Percentiles rank a stretch among this genome's conserved stretches.
Evolutionary conservation across 2,888 invertebrate genomes (phyloP).

Genomic region (Rutpela maculata): DNA sequence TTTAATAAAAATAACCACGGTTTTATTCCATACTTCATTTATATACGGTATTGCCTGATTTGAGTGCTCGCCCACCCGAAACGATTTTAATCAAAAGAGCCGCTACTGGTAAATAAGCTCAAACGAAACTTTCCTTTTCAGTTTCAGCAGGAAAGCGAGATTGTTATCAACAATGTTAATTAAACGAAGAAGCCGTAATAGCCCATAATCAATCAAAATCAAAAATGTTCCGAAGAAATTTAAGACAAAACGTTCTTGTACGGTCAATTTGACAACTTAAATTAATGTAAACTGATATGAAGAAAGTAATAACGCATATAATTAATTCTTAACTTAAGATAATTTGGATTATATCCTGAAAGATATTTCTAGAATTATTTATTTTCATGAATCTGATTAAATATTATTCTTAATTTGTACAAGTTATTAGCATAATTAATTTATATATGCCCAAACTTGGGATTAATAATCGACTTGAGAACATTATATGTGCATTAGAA

Average conservation of each 20-base stretch:
- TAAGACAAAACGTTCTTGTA: neutral
- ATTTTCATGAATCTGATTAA: slow-evolving; percentile 16
- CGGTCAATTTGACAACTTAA: neutral
- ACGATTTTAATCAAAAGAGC: neutral
- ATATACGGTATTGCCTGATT: neutral
- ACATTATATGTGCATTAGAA: neutral
- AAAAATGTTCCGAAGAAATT: neutral
- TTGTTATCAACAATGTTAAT: slow-evolving; percentile 18
- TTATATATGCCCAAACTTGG: slow-evolving; percentile 21
- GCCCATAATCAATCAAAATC: slow-evolving; percentile 24
- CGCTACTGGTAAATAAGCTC: slow-evolving; percentile 5
- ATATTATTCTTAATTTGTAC: slow-evolving; percentile 12
- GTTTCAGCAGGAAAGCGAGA: slow-evolving; percentile 14
- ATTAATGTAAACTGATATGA: neutral
- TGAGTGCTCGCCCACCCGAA: slow-evolving; percentile 16
- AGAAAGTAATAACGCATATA: neutral
- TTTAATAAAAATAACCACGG: neutral
- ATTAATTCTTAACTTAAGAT: slow-evolving; percentile 12
- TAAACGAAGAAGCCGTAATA: slow-evolving; percentile 16
- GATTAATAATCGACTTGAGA: neutral
- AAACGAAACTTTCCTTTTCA: slow-evolving; percentile 26
- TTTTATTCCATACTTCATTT: neutral
- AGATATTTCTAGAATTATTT: neutral
- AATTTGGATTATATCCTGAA: slow-evolving; percentile 12
- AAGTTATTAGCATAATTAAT: slow-evolving; percentile 18